Conservation (phyloP, 2,797 vertebrate genomes). For the Melanogrammus aeglefinus region DNA sequence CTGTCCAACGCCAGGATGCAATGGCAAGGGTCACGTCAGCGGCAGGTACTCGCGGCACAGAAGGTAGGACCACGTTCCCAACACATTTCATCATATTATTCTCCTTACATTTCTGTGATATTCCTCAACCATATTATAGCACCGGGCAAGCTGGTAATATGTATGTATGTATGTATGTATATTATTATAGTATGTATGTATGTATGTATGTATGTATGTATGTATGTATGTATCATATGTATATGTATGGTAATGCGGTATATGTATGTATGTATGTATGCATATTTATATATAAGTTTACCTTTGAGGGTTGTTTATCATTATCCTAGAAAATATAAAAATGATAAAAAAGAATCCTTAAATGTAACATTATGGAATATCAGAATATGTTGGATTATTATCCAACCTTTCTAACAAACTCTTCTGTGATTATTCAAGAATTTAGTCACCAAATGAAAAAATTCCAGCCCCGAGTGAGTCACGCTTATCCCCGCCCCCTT, state of each 20-base stretch:
- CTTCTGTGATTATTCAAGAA: neutral
- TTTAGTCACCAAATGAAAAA: neutral
- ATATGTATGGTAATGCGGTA: too few relatives aligned
- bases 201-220: too few relatives aligned
- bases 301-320: neutral
- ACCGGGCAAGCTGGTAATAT: neutral
- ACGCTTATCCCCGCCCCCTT: neutral
- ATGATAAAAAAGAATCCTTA: neutral
- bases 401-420: neutral
- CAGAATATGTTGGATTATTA: neutral
- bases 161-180: too few relatives aligned
- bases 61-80: slow-evolving; percentile 74
- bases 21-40: slow-evolving; percentile 90
- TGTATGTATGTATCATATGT: too few relatives aligned
- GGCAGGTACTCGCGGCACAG: slow-evolving; percentile 92
- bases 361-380: neutral
- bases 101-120: neutral
- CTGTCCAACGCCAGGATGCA: slow-evolving; percentile 94
- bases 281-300: too few relatives aligned
- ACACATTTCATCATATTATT: neutral
- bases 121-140: neutral
- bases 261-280: neutral
- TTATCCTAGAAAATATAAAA: neutral
- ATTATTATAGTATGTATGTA: too few relatives aligned
- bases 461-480: neutral